Percentiles rank a stretch among this genome's conserved stretches.
Evolutionary conservation across 2,113 vertebrate species (phyloP).

Genomic region (Lampris megalopsis): DNA sequence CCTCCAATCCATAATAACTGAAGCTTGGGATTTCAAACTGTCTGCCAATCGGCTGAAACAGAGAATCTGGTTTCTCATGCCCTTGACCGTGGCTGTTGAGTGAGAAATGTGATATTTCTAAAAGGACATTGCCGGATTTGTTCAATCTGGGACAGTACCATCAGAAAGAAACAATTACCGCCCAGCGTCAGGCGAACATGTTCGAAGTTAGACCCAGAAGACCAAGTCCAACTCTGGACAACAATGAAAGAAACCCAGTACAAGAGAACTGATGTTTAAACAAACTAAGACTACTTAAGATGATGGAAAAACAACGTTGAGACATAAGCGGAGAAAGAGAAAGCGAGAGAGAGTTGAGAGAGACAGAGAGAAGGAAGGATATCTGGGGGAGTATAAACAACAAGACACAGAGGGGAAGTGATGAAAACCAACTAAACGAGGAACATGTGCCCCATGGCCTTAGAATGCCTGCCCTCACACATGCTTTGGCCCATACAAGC

Average conservation of each 20-base stretch:
- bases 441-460: constrained; percentile 70
- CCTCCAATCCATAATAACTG: constrained; percentile 31
- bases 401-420: constrained; percentile 66
- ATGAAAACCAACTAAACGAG: constrained; percentile 75
- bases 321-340: constrained; percentile 37
- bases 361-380: constrained; percentile 63
- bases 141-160: constrained; percentile 66
- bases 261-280: constrained; percentile 65
- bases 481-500: constrained; percentile 43
- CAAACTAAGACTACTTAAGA: constrained; percentile 60
- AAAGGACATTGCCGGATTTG: constrained; percentile 54
- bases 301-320: constrained; percentile 41
- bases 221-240: constrained; percentile 36
- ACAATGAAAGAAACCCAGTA: constrained; percentile 61
- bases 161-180: constrained; percentile 70
- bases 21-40: constrained; percentile 45
- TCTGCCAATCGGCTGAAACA: constrained; percentile 10
- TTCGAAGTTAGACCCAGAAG: constrained; percentile 53
- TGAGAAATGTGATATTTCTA: constrained; percentile 58
- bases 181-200: constrained; percentile 46
- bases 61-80: constrained; percentile 34
- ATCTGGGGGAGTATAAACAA: constrained; percentile 65
- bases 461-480: constrained; percentile 58
- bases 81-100: constrained; percentile 39
- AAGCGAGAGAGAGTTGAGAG: neutral